A percentile compares a stretch with the other conserved stretches of the same genome.
These are phyloP conservation scores for Sylvilagus floridanus DNA, from an alignment of 2,797 vertebrate genomes.

Conservation along the genomic window DNA sequence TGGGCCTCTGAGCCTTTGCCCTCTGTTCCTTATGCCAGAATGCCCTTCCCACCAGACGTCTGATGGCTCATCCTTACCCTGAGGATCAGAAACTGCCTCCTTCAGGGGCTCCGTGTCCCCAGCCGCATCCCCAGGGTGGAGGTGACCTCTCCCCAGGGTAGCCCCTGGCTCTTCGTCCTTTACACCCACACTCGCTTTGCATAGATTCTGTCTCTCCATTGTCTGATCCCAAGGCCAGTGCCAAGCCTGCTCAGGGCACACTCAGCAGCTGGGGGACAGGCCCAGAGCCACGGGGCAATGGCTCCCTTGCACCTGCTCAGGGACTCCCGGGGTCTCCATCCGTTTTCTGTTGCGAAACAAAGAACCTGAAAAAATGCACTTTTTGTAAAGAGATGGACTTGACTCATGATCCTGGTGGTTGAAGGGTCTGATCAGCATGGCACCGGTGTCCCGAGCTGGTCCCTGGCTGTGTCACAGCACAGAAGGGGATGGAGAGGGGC, in stretches of 20 bases:
- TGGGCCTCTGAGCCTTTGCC: background rate
- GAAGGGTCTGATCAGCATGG: no score
- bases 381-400: no score
- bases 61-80: background rate
- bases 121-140: no score
- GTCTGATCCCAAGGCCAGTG: background rate
- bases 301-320: background rate
- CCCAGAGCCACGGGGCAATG: background rate
- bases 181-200: rapidly evolving
- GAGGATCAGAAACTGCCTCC: background rate
- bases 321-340: no score
- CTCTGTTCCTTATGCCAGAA: background rate
- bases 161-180: background rate
- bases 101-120: rapidly evolving
- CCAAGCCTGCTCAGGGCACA: background rate
- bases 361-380: no score
- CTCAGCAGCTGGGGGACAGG: background rate
- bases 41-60: background rate
- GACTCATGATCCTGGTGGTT: no score
- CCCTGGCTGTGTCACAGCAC: no score
- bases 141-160: background rate
- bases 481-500: no score
- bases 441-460: no score
- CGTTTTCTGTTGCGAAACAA: no score
- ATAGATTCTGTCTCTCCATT: no score